Percentiles rank a stretch among this genome's conserved stretches.
phyloP scores from a whole-genome alignment of 2,888 invertebrate genomes.

The Dryadula phaetusa region DNA sequence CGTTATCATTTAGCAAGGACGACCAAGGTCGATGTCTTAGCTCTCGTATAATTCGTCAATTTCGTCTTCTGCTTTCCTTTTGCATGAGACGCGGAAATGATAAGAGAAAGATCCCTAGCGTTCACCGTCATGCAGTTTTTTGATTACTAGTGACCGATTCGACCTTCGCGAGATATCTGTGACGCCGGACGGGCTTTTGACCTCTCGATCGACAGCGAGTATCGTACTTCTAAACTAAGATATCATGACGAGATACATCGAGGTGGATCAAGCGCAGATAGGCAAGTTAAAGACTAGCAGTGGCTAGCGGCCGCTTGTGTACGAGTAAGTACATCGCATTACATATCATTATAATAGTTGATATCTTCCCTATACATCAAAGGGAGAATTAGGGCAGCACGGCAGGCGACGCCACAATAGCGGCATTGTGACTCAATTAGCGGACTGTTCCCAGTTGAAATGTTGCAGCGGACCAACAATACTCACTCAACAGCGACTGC shows the following conservation, averaged over 20 bases:
- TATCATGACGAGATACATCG: conserved; percentile 50
- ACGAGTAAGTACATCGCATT: background rate
- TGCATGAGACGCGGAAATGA: background rate
- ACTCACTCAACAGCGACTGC: background rate
- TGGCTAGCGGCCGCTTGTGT: background rate
- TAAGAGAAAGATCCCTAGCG: background rate
- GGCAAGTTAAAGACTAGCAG: background rate
- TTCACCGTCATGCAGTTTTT: conserved; percentile 6
- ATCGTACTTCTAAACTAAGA: conserved; percentile 51
- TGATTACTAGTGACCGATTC: conserved; percentile 54
- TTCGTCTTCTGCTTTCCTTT: background rate
- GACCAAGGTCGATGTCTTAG: conserved; percentile 65
- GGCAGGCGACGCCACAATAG: conserved; percentile 12
- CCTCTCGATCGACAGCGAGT: conserved; percentile 53
- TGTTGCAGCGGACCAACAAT: background rate
- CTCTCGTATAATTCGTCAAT: conserved; percentile 36
- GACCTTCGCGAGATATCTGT: conserved; percentile 61
- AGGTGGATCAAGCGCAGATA: conserved; percentile 14
- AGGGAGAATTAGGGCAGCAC: conserved; percentile 25
- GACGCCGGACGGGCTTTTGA: conserved; percentile 49
- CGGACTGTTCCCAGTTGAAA: background rate
- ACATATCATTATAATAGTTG: background rate
- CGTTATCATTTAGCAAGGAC: conserved; percentile 72
- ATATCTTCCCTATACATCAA: background rate
- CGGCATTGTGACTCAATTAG: conserved; percentile 28